These are phyloP conservation scores for Mactromeris polynyma DNA, from an alignment of 2,888 invertebrate genomes.

Conservation along the genomic window DNA sequence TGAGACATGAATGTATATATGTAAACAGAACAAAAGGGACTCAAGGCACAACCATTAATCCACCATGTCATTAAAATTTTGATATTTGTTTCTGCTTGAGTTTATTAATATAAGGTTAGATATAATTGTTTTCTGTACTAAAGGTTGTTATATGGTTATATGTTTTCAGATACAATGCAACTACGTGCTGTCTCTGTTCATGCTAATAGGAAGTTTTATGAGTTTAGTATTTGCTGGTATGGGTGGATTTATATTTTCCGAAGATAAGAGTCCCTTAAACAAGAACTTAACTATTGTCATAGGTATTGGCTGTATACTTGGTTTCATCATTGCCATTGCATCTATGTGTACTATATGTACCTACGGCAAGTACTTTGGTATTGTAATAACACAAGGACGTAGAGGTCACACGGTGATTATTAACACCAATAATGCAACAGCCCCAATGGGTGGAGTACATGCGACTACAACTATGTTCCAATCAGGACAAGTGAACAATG, in stretches of 20 bases:
- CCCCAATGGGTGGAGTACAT: neutral
- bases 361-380: constrained; percentile 34
- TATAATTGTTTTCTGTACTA: neutral
- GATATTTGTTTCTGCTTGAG: neutral
- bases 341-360: constrained; percentile 19
- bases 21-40: neutral
- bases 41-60: no score
- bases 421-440: neutral
- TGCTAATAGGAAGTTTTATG: constrained; percentile 19
- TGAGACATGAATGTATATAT: neutral
- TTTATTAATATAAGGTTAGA: neutral
- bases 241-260: neutral
- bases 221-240: neutral
- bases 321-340: neutral
- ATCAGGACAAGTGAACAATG: neutral
- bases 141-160: neutral
- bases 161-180: constrained; percentile 23
- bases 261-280: neutral
- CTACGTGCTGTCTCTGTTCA: constrained; percentile 3
- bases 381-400: constrained; percentile 1
- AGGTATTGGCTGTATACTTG: constrained; percentile 15
- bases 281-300: constrained; percentile 7
- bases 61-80: neutral
- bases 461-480: neutral
- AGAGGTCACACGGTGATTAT: neutral